phyloP scores from a whole-genome alignment of 35 echinoderm and acorn worm species.

The Apostichopus californicus region DNA sequence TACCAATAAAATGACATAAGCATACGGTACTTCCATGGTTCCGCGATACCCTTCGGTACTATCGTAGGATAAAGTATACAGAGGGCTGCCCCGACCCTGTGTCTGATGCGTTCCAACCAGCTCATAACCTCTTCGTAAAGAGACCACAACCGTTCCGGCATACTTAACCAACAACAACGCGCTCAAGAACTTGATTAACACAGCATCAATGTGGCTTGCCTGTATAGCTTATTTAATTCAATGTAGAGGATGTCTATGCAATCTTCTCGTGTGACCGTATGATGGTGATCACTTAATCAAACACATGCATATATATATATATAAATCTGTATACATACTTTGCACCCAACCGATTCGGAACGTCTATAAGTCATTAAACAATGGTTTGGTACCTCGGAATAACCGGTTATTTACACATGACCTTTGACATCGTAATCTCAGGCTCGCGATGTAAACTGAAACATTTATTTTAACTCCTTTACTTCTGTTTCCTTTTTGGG shows the following conservation, averaged over 20 bases:
- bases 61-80: slow-evolving; percentile 28
- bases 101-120: neutral
- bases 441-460: no score
- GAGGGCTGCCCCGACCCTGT: slow-evolving; percentile 6
- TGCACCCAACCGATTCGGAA: neutral
- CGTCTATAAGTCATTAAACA: neutral
- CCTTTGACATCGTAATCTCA: neutral
- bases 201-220: no score
- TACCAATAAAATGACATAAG: slow-evolving; percentile 5
- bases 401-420: no score
- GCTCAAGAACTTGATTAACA: no score
- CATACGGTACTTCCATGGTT: slow-evolving; percentile 51
- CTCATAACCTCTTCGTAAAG: slow-evolving; percentile 4
- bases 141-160: neutral
- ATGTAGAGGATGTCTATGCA: neutral
- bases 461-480: no score
- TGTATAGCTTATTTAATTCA: no score
- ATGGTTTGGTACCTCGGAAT: no score
- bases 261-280: neutral
- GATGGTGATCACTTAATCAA: neutral
- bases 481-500: no score
- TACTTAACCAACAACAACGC: no score
- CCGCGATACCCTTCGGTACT: slow-evolving; percentile 49
- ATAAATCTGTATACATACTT: neutral
- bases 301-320: neutral